Evolutionary conservation across 2,113 vertebrate species (phyloP).

Genomic region (Elgaria multicarinata): DNA sequence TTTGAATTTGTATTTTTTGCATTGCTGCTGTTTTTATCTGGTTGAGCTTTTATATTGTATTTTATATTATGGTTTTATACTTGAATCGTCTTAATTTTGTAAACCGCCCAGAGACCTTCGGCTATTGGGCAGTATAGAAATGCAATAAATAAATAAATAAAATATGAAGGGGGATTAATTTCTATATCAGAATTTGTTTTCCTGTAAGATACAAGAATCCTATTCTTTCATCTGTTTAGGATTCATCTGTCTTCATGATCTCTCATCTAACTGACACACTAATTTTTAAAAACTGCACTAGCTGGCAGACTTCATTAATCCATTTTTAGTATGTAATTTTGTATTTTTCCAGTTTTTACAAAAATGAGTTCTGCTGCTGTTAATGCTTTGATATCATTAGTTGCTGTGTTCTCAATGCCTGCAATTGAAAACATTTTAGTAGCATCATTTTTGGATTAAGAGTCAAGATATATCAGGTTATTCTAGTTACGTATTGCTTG

Average conservation of each 20-base stretch:
- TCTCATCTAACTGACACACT: background rate
- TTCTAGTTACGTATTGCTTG: background rate
- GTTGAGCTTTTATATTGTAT: too few relatives aligned
- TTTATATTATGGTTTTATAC: too few relatives aligned
- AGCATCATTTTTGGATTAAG: background rate
- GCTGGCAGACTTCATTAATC: background rate
- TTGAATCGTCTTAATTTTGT: too few relatives aligned
- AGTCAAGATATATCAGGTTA: background rate
- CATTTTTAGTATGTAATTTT: background rate
- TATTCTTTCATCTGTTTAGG: background rate
- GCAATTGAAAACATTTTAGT: background rate
- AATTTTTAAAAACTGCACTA: background rate
- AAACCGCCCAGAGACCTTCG: too few relatives aligned
- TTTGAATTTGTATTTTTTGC: too few relatives aligned
- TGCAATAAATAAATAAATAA: too few relatives aligned
- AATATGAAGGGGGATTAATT: background rate
- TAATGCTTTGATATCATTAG: background rate
- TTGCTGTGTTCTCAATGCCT: background rate
- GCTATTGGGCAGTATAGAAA: too few relatives aligned
- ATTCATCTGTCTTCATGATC: background rate
- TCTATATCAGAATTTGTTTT: background rate
- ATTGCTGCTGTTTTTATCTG: too few relatives aligned
- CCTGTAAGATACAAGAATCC: background rate
- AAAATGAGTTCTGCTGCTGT: background rate
- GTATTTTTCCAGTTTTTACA: background rate